A percentile compares a stretch with the other conserved stretches of the same genome.
These are phyloP conservation scores for Bradynema listronoti DNA, from an alignment of 1,140 invertebrate species.

Conservation along the genomic window DNA sequence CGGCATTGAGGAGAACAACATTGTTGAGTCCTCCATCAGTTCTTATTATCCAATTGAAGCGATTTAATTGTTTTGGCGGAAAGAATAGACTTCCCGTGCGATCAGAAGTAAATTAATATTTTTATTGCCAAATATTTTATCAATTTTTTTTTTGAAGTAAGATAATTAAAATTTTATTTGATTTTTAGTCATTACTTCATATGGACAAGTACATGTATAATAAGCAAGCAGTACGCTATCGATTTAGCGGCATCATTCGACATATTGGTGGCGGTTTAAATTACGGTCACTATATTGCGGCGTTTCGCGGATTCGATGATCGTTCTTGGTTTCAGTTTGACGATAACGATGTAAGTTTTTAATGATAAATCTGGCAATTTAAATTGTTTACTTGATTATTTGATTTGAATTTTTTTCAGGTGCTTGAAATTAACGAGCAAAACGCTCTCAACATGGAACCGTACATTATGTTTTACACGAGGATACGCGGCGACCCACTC, in stretches of 20 bases:
- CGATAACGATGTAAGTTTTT: conserved; percentile 16
- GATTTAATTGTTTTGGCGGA: conserved; percentile 28
- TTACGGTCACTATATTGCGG: conserved; percentile 26
- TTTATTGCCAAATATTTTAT: neutral
- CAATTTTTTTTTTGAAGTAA: too few relatives aligned
- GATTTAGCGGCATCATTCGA: conserved; percentile 27
- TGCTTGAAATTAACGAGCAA: too few relatives aligned
- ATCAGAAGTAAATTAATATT: conserved; percentile 12
- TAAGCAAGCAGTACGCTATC: conserved; percentile 12
- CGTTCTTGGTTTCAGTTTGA: conserved; percentile 22
- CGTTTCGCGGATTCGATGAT: conserved; percentile 29
- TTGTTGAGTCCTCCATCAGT: conserved; percentile 30
- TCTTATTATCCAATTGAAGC: conserved; percentile 36
- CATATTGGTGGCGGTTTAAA: conserved; percentile 28
- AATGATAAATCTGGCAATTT: neutral
- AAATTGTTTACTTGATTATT: too few relatives aligned
- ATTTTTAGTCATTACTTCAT: conserved; percentile 14
- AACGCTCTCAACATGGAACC: conserved; percentile 23
- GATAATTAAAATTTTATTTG: conserved; percentile 2
- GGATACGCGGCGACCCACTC: too few relatives aligned
- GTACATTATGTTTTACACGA: conserved; percentile 27
- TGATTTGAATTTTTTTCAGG: too few relatives aligned
- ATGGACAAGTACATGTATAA: conserved; percentile 15
- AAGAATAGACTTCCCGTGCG: conserved; percentile 26
- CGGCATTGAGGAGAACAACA: conserved; percentile 10